Conservation (phyloP, 2,888 invertebrate species). For the Schrankia costaestrigalis region DNA sequence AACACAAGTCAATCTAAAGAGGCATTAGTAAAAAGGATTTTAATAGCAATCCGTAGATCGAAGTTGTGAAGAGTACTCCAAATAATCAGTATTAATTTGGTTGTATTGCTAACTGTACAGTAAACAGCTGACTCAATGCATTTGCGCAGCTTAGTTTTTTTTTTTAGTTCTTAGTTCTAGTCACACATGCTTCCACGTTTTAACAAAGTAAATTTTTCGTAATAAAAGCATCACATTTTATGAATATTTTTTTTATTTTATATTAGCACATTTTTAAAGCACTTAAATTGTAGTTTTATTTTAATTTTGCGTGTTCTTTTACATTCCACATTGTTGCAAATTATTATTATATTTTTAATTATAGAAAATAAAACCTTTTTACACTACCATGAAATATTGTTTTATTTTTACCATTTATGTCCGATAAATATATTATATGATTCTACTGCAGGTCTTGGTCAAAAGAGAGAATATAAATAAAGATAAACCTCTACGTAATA, state of each 20-base stretch:
- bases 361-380: conserved; percentile 52
- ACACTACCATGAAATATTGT: conserved; percentile 26
- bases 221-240: conserved; percentile 57
- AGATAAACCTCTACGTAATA: too few relatives aligned
- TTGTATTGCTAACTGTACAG: conserved; percentile 8
- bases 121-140: conserved; percentile 23
- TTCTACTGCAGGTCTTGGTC: too few relatives aligned
- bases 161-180: conserved; percentile 56
- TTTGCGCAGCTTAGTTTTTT: conserved; percentile 39
- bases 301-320: conserved; percentile 37
- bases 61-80: conserved; percentile 15
- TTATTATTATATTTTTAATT: conserved; percentile 50
- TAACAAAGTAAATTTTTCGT: conserved; percentile 27
- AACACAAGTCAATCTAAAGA: background rate
- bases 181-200: conserved; percentile 63
- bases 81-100: conserved; percentile 25
- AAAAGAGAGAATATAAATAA: too few relatives aligned
- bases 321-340: conserved; percentile 65
- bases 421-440: too few relatives aligned
- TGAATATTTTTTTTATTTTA: conserved; percentile 29
- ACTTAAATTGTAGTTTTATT: conserved; percentile 38
- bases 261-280: conserved; percentile 48
- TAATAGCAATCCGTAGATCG: background rate
- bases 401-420: too few relatives aligned
- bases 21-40: background rate